Percentiles rank a stretch among this genome's conserved stretches.
Conservation (phyloP, 2,797 vertebrate genomes). For the Gymnoscopelus braueri region DNA sequence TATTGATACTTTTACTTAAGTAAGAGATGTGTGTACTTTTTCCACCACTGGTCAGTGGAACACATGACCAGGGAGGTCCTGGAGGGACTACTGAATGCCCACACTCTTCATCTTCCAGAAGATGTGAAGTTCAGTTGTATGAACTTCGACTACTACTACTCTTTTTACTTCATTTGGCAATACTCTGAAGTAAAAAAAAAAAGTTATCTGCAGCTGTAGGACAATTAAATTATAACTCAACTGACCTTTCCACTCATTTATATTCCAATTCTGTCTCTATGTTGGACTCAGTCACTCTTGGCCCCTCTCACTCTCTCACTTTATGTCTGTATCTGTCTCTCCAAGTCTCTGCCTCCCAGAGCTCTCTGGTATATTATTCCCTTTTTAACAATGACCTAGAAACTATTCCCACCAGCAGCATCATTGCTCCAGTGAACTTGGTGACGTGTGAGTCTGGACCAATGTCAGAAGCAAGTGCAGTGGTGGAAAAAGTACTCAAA, state of each 20-base stretch:
- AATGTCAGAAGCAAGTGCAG: slow-evolving; percentile 28
- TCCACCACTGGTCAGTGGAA: too few relatives aligned
- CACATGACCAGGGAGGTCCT: too few relatives aligned
- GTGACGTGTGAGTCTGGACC: slow-evolving; percentile 34
- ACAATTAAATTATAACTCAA: not conserved
- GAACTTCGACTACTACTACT: too few relatives aligned
- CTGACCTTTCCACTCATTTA: not conserved
- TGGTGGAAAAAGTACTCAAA: too few relatives aligned
- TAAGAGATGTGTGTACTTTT: too few relatives aligned
- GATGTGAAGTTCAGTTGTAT: not conserved
- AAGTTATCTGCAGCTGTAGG: not conserved
- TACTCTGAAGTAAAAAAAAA: too few relatives aligned
- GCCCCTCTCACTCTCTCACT: not conserved
- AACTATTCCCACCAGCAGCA: slow-evolving; percentile 36
- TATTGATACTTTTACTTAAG: too few relatives aligned
- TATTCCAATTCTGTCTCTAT: too few relatives aligned
- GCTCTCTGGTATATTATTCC: slow-evolving; percentile 18
- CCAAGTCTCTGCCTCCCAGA: not conserved
- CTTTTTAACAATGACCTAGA: slow-evolving; percentile 51
- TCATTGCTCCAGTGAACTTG: slow-evolving; percentile 57
- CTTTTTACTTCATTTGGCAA: too few relatives aligned
- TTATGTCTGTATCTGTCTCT: slow-evolving; percentile 20
- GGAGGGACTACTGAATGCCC: too few relatives aligned
- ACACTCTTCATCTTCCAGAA: not conserved
- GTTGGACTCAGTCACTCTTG: too few relatives aligned